phyloP scores from a whole-genome alignment of 2,113 vertebrate genomes.

The Anarrhichthys ocellatus region DNA sequence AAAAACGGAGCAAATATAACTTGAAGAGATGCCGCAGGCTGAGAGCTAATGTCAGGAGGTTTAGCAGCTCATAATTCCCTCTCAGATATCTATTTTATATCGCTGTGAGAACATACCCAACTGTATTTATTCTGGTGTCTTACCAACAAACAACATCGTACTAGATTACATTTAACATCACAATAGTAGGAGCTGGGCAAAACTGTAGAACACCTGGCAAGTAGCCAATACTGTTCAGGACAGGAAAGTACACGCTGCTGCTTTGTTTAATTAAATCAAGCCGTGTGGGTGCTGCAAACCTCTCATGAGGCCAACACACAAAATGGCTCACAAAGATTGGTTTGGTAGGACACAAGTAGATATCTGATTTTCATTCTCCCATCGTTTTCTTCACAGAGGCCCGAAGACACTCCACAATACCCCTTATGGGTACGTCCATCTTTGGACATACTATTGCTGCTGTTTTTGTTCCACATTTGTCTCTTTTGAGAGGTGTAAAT shows the following conservation, averaged over 20 bases:
- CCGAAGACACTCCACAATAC: conserved; percentile 29
- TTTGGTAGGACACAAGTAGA: accelerated
- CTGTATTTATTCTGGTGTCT: not conserved
- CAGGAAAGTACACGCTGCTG: conserved; percentile 3
- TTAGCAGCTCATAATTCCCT: not conserved
- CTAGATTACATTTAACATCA: not conserved
- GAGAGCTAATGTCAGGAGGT: not conserved
- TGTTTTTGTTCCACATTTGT: not conserved
- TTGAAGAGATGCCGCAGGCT: too few species aligned
- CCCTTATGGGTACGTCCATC: conserved; percentile 46
- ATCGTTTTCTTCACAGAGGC: conserved; percentile 1
- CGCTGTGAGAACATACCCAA: not conserved
- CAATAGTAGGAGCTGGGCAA: accelerated
- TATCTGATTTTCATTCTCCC: not conserved
- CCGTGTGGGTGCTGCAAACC: accelerated
- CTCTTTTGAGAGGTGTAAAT: not conserved
- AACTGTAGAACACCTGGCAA: conserved; percentile 4
- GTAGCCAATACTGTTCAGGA: accelerated
- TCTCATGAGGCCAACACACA: not conserved
- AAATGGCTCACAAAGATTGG: not conserved
- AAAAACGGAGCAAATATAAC: too few species aligned
- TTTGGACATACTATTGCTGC: not conserved
- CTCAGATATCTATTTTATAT: not conserved
- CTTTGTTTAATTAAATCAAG: not conserved
- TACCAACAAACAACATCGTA: not conserved